Evolutionary conservation across 2,113 vertebrate genomes (phyloP).

Genomic region (Phocoena sinus): DNA sequence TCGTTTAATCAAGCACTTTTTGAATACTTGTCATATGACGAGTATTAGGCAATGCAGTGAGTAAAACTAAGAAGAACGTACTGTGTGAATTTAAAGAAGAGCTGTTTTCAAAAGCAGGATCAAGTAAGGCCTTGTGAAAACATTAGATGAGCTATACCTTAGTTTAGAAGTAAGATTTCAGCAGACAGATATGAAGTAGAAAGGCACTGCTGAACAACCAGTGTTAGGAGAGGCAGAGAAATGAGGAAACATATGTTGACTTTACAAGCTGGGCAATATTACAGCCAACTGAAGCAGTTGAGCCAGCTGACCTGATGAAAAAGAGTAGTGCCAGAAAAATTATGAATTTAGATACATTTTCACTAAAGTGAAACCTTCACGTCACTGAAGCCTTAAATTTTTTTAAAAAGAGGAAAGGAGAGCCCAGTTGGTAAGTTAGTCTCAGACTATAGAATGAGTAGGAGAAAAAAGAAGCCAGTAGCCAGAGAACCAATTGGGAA

Average conservation of each 20-base stretch:
- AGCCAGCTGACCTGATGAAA: not conserved
- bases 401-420: not conserved
- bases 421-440: not conserved
- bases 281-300: not conserved
- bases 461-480: not conserved
- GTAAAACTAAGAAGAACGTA: not conserved
- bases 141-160: not conserved
- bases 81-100: not conserved
- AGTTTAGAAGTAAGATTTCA: not conserved
- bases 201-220: not conserved
- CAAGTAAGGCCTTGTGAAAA: not conserved
- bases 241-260: not conserved
- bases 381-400: not conserved
- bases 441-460: not conserved
- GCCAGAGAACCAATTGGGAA: not conserved
- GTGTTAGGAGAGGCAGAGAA: not conserved
- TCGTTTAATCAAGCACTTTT: not conserved
- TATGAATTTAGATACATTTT: not conserved
- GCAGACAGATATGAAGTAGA: not conserved
- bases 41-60: not conserved
- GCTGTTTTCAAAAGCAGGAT: not conserved
- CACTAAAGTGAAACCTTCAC: not conserved
- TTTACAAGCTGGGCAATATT: not conserved
- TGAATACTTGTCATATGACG: not conserved
- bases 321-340: not conserved